Conservation (phyloP, 2,888 invertebrate species). For the Latrodectus elegans region DNA sequence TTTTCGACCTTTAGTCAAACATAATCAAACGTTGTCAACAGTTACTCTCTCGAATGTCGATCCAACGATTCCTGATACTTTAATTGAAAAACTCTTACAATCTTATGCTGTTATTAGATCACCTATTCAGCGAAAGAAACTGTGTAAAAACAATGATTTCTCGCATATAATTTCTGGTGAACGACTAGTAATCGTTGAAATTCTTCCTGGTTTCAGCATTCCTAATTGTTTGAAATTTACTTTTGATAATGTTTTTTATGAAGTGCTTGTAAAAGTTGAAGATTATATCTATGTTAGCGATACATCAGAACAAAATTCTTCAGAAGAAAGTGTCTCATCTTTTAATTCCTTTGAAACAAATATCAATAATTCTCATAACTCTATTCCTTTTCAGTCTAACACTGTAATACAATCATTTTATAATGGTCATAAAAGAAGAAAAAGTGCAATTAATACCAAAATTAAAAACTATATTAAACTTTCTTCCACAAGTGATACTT, state of each 20-base stretch:
- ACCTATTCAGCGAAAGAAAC: neutral
- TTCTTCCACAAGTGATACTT: no score
- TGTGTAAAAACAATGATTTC: slow-evolving; percentile 8
- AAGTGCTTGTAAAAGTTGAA: neutral
- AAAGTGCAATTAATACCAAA: no score
- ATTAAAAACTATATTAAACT: no score
- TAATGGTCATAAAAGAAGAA: no score
- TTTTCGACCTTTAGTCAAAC: neutral
- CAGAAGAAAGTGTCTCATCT: no score
- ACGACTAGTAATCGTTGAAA: slow-evolving; percentile 4
- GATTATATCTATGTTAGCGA: no score
- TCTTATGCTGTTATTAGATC: slow-evolving; percentile 20
- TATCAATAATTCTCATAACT: no score
- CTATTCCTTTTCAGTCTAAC: no score
- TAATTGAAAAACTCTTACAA: slow-evolving; percentile 12
- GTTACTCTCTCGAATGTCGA: slow-evolving; percentile 19
- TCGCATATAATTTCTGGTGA: slow-evolving; percentile 19
- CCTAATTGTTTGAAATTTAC: neutral
- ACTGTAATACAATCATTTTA: no score
- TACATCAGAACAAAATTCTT: no score
- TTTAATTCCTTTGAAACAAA: no score
- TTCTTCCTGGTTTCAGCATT: slow-evolving; percentile 1
- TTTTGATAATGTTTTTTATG: neutral
- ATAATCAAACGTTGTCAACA: neutral
- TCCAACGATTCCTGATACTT: slow-evolving; percentile 20